Evolutionary conservation across 2,797 vertebrate genomes (phyloP), one percentile per base, ranked within the genome.

Genomic region (Pseudomugil tenellus): DNA sequence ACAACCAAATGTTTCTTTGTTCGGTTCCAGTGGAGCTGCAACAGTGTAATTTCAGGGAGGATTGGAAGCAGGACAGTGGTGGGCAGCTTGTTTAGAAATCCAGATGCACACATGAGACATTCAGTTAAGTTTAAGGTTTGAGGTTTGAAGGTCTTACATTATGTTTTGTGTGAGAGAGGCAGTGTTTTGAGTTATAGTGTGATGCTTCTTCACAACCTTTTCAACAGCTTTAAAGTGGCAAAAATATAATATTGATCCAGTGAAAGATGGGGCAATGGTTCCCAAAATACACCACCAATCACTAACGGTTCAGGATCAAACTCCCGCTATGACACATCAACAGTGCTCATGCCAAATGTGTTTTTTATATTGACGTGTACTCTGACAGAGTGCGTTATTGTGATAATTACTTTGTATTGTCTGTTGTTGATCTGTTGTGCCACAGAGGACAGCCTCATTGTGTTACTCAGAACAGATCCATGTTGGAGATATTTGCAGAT

Each of bases 1-100:
- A 26, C 60, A 52, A 70, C 81, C 70, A 74, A 83, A 80, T 73
- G 78, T 67, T 71, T 58, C 88, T 89, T 88, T 87, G 84, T 89
- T 88, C 72, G 0, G 46, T 84, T 84, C 73, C 77, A 81, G 57
- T 79, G 63, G 71, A 85, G 85, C 83, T 86, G 76, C 80, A 85
- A 77, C 74, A 19, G 71, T 32, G 73, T 70, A 69, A 87, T 88
- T 85, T 73, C 67, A 77, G 71, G 74, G 69, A 68, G 83, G 55
- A 67, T 51, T 87, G 79, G 72, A 62, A 54, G 41, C 43, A 65
- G 37, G 66, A 76, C 43, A 64, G 58, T 13, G 23, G 52, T 63
- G 75, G 81, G 71, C 53, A 70, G 53, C 59, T 34, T 23, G 46
- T 64, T 13, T 64, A 56, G 13, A 70, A 83, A 68, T 65, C 53